Evolutionary conservation across 2,113 vertebrate species (phyloP).

Genomic region (Nerophis lumbriciformis): DNA sequence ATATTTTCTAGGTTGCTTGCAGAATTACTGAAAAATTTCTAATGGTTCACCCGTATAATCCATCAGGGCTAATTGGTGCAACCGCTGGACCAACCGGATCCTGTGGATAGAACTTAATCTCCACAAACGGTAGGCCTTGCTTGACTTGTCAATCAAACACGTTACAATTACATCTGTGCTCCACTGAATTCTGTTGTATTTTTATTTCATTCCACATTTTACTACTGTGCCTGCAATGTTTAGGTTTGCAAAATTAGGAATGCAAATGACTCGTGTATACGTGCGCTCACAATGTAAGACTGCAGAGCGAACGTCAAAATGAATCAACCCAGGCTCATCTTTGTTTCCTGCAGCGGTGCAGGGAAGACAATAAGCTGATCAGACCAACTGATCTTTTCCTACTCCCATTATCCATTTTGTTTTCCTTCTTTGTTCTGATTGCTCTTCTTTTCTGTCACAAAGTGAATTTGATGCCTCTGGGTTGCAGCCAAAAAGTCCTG

Average conservation of each 20-base stretch:
- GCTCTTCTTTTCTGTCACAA: slow-evolving; percentile 16
- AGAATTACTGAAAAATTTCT: too few relatives aligned
- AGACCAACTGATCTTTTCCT: slow-evolving; percentile 34
- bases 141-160: not conserved
- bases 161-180: not conserved
- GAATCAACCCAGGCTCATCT: slow-evolving; percentile 30
- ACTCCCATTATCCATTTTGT: slow-evolving; percentile 47
- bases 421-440: slow-evolving; percentile 30
- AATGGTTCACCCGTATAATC: too few relatives aligned
- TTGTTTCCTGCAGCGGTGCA: slow-evolving; percentile 24
- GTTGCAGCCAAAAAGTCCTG: slow-evolving; percentile 11
- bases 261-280: slow-evolving; percentile 1
- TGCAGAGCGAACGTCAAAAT: slow-evolving; percentile 12
- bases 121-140: too few relatives aligned
- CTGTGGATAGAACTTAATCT: too few relatives aligned
- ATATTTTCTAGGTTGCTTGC: too few relatives aligned
- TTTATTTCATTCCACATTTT: not conserved
- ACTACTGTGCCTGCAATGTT: too few relatives aligned
- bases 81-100: too few relatives aligned
- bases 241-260: not conserved
- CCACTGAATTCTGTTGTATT: not conserved
- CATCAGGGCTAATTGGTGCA: too few relatives aligned
- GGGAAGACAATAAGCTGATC: slow-evolving; percentile 39
- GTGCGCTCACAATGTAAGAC: slow-evolving; percentile 4
- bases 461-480: slow-evolving; percentile 18